Base-by-base conservation (phyloP, 2,888 invertebrate genomes). In the Tetrapedia diversipes region DNA sequence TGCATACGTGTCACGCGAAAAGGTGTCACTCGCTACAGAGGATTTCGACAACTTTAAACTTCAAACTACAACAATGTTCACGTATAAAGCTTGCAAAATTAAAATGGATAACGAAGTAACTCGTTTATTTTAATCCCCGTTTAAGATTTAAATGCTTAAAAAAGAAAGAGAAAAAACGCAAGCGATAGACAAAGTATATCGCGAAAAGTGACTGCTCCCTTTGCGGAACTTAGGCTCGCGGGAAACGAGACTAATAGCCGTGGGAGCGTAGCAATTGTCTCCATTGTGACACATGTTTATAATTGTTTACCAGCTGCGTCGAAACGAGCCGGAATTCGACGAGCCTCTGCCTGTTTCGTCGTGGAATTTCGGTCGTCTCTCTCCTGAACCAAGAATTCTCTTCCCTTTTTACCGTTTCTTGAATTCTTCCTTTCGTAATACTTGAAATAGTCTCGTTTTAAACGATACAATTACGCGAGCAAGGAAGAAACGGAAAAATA, bases 201-300 rank as follows among this genome's bases (percentile, higher is more conserved):
- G 56, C 53, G 64, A 65, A 71, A 69, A 54, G 68, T 60, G 65
- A 47, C 34, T 56, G n/a, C n/a, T 76, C 54, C 37, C 64, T 77
- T 65, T 69, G 63, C 41, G 61, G 41, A 69, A 63, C 57, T 49
- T 34, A 39, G 59, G 63, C 69, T 49, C 56, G 79, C 78, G 81
- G 73, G 80, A 86, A 88, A 85, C 77, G 81, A 76, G 74, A 59
- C 82, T 83, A 88, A 90, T 89, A 83, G 85, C 69, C 89, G 90
- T 90, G 90, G 86, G 90, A 90, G 88, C 86, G 79, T 65, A 82
- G 80, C 88, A 90, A 90, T 90, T 90, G 90, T 89, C 87, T 86
- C 84, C 86, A 89, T 89, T 88, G 88, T 88, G 84, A 85, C 66
- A 64, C 77, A 77, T 85, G 82, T 81, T 84, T 85, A 84, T 88